Percentiles rank a stretch among this genome's conserved stretches.
These are phyloP conservation scores for Aphidius colemani DNA, from an alignment of 2,888 invertebrate species.

Conservation along the genomic window DNA sequence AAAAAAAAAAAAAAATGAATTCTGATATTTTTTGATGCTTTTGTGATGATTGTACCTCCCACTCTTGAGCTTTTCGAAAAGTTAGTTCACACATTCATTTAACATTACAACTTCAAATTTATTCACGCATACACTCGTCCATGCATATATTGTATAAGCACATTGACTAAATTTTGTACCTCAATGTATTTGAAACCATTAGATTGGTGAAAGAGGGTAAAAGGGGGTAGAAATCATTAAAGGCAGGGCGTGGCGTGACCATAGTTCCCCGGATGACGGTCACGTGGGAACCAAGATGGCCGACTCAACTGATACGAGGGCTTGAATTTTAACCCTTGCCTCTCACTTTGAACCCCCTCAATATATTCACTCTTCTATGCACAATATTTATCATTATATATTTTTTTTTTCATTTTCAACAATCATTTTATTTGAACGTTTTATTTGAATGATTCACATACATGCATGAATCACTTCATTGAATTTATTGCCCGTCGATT, in stretches of 20 bases:
- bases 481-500: slow-evolving; percentile 30
- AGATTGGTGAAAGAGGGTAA: slow-evolving; percentile 20
- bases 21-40: no score
- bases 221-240: slow-evolving; percentile 61
- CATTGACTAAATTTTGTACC: slow-evolving; percentile 38
- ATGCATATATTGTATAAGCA: not conserved
- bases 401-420: slow-evolving; percentile 50
- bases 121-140: slow-evolving; percentile 2
- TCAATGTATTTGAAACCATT: no score
- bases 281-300: slow-evolving; percentile 60
- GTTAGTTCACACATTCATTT: no score
- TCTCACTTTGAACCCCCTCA: slow-evolving; percentile 10
- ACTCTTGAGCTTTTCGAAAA: no score
- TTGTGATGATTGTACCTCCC: slow-evolving; percentile 53
- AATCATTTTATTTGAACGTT: slow-evolving; percentile 61
- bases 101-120: no score
- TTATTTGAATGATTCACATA: slow-evolving; percentile 61
- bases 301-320: slow-evolving; percentile 42
- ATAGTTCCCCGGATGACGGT: slow-evolving; percentile 61
- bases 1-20: no score
- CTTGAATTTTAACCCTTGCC: slow-evolving; percentile 24
- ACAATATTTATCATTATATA: not conserved
- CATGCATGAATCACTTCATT: slow-evolving; percentile 58
- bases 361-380: not conserved
- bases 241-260: slow-evolving; percentile 58